Percentiles rank a stretch among this genome's conserved stretches.
These are phyloP conservation scores for Drosophila paracracens DNA, from an alignment of 2,888 invertebrate genomes.

Conservation along the genomic window DNA sequence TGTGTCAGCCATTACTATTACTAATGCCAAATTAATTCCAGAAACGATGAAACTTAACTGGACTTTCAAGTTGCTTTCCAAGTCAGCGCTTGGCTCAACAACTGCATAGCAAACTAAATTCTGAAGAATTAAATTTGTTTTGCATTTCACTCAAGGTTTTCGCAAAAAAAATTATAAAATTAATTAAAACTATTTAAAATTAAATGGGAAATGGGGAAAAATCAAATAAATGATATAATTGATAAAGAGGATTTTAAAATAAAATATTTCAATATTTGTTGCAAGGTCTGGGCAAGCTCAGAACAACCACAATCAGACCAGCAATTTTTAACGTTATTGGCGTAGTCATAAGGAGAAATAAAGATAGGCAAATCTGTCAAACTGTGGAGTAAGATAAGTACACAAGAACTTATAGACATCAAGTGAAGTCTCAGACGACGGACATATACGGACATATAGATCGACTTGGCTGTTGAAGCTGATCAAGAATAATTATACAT, in stretches of 20 bases:
- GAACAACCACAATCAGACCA: background rate
- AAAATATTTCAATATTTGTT: background rate
- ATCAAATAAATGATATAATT: background rate
- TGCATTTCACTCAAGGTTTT: too few relatives aligned
- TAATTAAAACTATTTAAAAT: background rate
- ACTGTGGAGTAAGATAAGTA: too few relatives aligned
- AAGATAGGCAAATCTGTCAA: too few relatives aligned
- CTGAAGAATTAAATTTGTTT: background rate
- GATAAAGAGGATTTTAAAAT: background rate
- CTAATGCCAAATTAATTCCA: conserved; percentile 2
- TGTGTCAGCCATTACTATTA: conserved; percentile 37
- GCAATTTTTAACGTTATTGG: background rate
- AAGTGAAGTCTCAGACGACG: too few relatives aligned
- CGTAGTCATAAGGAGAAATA: background rate
- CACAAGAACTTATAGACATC: too few relatives aligned
- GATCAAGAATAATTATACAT: background rate
- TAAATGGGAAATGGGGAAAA: background rate
- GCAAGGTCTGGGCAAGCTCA: background rate
- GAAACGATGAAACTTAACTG: conserved; percentile 1
- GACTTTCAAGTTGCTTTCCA: background rate
- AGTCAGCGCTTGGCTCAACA: background rate
- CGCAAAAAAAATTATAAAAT: background rate
- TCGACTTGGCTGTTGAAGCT: background rate
- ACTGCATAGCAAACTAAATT: background rate
- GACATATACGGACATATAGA: background rate